Conservation (phyloP, 2,888 invertebrate genomes). For the Mythimna albipuncta region DNA sequence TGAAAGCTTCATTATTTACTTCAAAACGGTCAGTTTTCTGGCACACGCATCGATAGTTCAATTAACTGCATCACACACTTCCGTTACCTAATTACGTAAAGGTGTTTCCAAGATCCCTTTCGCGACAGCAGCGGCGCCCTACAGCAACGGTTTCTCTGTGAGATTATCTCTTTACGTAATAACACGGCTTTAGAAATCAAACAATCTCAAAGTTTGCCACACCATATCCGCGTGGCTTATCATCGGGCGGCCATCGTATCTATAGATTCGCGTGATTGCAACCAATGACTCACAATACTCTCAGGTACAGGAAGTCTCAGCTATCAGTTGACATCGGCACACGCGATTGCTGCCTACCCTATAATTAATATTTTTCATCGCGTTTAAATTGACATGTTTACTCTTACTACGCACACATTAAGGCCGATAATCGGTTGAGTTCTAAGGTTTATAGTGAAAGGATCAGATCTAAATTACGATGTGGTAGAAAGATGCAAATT, state of each 20-base stretch:
- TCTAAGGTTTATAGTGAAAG: conserved; percentile 56
- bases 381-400: conserved; percentile 45
- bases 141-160: conserved; percentile 48
- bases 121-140: conserved; percentile 45
- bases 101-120: conserved; percentile 37
- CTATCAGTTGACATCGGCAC: conserved; percentile 68
- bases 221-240: conserved; percentile 63
- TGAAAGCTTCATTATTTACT: neutral
- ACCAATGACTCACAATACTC: conserved; percentile 66
- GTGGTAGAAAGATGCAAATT: conserved; percentile 73
- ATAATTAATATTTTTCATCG: conserved; percentile 64
- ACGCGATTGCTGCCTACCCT: conserved; percentile 63
- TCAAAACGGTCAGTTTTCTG: conserved; percentile 13
- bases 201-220: conserved; percentile 54
- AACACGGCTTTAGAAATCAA: conserved; percentile 61
- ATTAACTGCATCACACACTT: conserved; percentile 30
- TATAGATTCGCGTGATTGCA: conserved; percentile 67
- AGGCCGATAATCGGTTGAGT: conserved; percentile 45
- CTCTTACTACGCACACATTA: conserved; percentile 49
- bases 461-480: conserved; percentile 61
- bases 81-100: conserved; percentile 52
- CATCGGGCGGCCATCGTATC: conserved; percentile 62
- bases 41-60: conserved; percentile 1
- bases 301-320: conserved; percentile 63
- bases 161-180: conserved; percentile 63